Evolutionary conservation across 2,113 vertebrate genomes (phyloP), one percentile per base, ranked within the genome.

Genomic region (Sphaerodactylus townsendi): DNA sequence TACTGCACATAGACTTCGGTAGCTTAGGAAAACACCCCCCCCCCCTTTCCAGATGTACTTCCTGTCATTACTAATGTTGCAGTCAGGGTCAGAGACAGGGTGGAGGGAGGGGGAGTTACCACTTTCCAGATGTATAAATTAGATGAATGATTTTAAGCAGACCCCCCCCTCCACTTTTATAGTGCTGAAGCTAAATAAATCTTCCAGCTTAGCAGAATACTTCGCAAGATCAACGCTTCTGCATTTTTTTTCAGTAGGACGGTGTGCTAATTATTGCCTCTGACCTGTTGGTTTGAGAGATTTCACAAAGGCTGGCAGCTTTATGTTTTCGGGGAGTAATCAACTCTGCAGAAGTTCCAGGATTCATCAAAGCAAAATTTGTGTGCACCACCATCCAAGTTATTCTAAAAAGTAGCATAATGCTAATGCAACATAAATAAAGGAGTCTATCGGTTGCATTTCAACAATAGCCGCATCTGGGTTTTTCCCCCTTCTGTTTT

Each of bases 141-240:
- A 91, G 84, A 92, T 77, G 77, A 90, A 82, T 71, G 84, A 66
- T 30, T 89, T 91, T 91, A 72, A 93, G 84, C 85, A 88, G 82
- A 33, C n/a, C n/a, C 62, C 87, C 83, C 85, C n/a, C 48, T 6
- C 53, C 28, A 81, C 85, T 87, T 92, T 62, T 71, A 75, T 77
- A 30, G 53, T 75, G 44, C 75, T 59, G 35, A 56, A 35, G 3
- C 74, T 80, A 73, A 39, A 84, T 79, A 86, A 92, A 88, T 17
- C 33, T 80, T 81, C 80, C 86, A 83, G 77, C 87, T 79, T 53
- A 75, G 44, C 10, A 17, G 88, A 90, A 86, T 72, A 68, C 8
- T 50, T 83, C 82, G 23, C 71, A 72, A 65, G 69, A 91, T 90
- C 89, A 85, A 28, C 5, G 6, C 21, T 59, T 50, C 85, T 37